phyloP scores from a whole-genome alignment of 2,797 vertebrate genomes.

The Crocodylus rhombifer region DNA sequence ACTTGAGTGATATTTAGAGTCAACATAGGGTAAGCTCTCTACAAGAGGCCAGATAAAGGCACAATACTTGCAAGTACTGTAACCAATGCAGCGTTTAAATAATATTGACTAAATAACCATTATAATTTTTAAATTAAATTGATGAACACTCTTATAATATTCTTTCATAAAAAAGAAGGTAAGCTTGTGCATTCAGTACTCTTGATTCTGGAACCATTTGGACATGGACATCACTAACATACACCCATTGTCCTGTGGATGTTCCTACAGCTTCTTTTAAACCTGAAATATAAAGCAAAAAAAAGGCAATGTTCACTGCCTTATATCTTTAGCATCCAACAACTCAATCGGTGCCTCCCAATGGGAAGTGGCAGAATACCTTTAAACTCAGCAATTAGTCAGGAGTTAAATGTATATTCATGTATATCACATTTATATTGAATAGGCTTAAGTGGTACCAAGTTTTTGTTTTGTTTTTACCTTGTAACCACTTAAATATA shows the following conservation, averaged over 20 bases:
- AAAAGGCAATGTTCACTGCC: not conserved
- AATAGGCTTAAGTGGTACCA: not conserved
- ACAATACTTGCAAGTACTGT: slow-evolving; percentile 72
- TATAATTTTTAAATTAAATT: slow-evolving; percentile 10
- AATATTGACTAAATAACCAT: slow-evolving; percentile 57
- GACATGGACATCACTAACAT: slow-evolving; percentile 93
- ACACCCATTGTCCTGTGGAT: slow-evolving; percentile 92
- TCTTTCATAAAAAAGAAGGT: slow-evolving; percentile 98
- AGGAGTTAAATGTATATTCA: not conserved
- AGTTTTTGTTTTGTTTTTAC: not conserved
- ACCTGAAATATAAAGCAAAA: slow-evolving; percentile 82
- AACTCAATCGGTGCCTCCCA: not conserved
- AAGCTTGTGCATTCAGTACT: slow-evolving; percentile 97
- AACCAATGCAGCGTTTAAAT: slow-evolving; percentile 69
- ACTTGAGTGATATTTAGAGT: slow-evolving; percentile 43
- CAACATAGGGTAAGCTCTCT: slow-evolving; percentile 62
- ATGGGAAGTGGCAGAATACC: not conserved
- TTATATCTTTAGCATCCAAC: not conserved
- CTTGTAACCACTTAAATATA: not conserved
- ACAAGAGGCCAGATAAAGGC: slow-evolving; percentile 68
- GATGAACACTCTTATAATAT: slow-evolving; percentile 79
- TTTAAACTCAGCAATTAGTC: not conserved
- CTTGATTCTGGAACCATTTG: slow-evolving; percentile 95
- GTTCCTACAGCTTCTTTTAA: slow-evolving; percentile 84
- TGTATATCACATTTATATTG: not conserved